A percentile compares a stretch with the other conserved stretches of the same genome.
These are phyloP conservation scores for Pseudochromis fuscus DNA, from an alignment of 2,797 vertebrate species.

Conservation along the genomic window DNA sequence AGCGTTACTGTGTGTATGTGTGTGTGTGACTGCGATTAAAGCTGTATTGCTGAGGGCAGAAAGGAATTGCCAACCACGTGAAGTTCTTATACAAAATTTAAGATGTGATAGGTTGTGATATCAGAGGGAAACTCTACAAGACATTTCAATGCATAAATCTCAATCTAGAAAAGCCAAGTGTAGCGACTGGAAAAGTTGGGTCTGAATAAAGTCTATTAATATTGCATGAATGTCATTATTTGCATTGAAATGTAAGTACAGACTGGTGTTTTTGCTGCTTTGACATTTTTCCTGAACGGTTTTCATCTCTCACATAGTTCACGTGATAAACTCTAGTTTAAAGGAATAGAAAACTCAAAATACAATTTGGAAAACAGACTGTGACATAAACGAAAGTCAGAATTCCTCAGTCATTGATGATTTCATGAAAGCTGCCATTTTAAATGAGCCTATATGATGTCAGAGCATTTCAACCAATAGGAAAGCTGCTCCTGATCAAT, in stretches of 20 bases:
- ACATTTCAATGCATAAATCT: neutral
- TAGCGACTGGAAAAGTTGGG: neutral
- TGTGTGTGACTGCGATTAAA: conserved; percentile 12
- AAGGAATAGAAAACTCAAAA: too few species aligned
- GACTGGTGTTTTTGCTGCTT: neutral
- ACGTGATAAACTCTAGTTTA: too few species aligned
- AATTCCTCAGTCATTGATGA: too few species aligned
- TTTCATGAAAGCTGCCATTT: too few species aligned
- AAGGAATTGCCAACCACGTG: conserved; percentile 1
- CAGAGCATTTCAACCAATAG: too few species aligned
- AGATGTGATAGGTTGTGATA: neutral
- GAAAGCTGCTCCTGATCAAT: too few species aligned
- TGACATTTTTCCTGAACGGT: too few species aligned
- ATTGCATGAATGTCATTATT: conserved; percentile 8
- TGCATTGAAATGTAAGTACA: conserved; percentile 4
- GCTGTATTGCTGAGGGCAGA: conserved; percentile 17
- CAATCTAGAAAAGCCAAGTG: conserved; percentile 8
- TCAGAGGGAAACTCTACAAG: neutral
- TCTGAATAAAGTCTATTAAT: conserved; percentile 1
- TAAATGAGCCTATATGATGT: too few species aligned
- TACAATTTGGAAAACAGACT: too few species aligned
- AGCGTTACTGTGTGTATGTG: conserved; percentile 20
- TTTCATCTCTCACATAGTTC: too few species aligned
- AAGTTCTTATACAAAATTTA: neutral
- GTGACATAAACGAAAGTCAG: too few species aligned